These are phyloP conservation scores for Dissostichus mawsoni DNA, from an alignment of 2,113 vertebrate genomes.

Conservation along the genomic window DNA sequence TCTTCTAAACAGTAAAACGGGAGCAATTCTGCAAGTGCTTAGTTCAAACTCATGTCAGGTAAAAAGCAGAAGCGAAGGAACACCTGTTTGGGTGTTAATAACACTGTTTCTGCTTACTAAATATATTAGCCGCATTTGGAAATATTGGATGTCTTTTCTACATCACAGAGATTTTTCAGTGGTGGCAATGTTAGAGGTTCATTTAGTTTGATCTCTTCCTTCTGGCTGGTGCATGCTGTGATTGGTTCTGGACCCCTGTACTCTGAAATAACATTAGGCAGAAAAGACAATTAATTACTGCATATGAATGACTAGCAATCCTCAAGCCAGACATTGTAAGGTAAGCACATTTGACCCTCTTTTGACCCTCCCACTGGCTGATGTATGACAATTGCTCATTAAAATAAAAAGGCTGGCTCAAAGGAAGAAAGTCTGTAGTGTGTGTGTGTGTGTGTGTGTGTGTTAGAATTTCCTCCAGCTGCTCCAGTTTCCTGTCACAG, in stretches of 20 bases:
- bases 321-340: neutral
- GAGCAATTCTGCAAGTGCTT: slow-evolving; percentile 39
- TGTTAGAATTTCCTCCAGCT: neutral
- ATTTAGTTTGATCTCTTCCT: neutral
- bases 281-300: neutral
- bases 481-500: neutral
- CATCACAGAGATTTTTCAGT: neutral
- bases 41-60: slow-evolving; percentile 54
- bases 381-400: neutral
- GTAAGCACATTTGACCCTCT: neutral
- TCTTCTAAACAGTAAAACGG: slow-evolving; percentile 54
- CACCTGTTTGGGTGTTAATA: slow-evolving; percentile 34
- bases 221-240: slow-evolving; percentile 1
- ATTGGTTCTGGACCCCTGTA: neutral
- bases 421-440: neutral
- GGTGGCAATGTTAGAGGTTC: slow-evolving; percentile 4
- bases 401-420: slow-evolving; percentile 16
- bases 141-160: neutral
- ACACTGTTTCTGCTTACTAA: slow-evolving; percentile 9
- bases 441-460: no score
- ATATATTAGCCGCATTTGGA: slow-evolving; percentile 15
- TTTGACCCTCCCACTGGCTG: neutral
- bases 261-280: neutral
- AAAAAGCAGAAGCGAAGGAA: slow-evolving; percentile 53
- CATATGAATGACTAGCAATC: slow-evolving; percentile 4